Conservation (phyloP, 1,140 invertebrate species). For the Drosophila persimilis region DNA sequence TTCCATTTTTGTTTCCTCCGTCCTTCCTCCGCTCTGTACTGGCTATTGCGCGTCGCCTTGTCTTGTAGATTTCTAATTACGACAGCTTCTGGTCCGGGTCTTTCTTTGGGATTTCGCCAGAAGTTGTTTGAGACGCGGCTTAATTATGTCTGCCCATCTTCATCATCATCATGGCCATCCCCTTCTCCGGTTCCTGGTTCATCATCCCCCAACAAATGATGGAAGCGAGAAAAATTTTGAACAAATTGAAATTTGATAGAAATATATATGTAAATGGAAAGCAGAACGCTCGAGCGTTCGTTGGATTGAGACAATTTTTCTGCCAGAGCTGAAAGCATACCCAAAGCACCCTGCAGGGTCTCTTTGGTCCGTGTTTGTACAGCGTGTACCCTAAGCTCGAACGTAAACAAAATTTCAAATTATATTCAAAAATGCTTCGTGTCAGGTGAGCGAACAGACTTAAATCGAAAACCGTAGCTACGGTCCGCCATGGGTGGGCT, state of each 20-base stretch:
- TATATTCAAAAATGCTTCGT: constrained; percentile 48
- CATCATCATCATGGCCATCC: too few species aligned
- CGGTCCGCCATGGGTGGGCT: constrained; percentile 5
- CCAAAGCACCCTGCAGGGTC: not conserved
- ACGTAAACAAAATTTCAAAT: constrained; percentile 75
- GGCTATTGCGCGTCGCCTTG: constrained; percentile 10
- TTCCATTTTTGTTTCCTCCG: constrained; percentile 4
- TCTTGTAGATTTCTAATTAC: constrained; percentile 74
- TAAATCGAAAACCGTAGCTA: too few species aligned
- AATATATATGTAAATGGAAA: constrained; percentile 59
- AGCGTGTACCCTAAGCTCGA: constrained; percentile 58
- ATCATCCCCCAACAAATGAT: constrained; percentile 1
- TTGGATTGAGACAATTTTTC: too few species aligned
- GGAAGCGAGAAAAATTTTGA: constrained; percentile 48
- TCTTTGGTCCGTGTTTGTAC: constrained; percentile 26
- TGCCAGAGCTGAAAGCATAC: not conserved
- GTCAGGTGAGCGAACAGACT: constrained; percentile 49
- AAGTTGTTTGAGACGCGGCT: constrained; percentile 62
- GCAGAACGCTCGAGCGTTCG: not conserved
- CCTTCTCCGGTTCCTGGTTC: not conserved
- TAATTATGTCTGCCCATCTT: constrained; percentile 64
- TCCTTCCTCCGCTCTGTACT: not conserved
- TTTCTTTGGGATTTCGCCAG: constrained; percentile 67
- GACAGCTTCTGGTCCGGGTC: constrained; percentile 38
- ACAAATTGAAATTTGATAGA: constrained; percentile 81